Evolutionary conservation across 2,888 invertebrate species (phyloP), one percentile per base, ranked within the genome.

Genomic region (Eupithecia vulgata): DNA sequence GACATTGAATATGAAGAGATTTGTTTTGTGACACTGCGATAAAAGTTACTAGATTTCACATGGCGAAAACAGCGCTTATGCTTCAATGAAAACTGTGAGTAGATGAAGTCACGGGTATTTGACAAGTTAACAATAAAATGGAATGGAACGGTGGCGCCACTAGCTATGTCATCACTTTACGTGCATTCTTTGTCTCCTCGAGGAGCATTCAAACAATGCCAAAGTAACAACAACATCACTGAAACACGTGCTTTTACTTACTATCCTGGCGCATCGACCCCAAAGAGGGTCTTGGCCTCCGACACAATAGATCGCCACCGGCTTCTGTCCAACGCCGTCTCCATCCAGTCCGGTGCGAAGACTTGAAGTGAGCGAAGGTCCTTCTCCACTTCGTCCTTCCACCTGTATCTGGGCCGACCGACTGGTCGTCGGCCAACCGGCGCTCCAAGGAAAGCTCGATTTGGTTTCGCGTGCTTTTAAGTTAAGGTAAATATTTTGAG

Each of bases 111-210:
- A 57, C 57, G 57, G 25, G 57, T 57, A 13, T 25, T 57, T 13
- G 25, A 25, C 57, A 25, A 25, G 57, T 25, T 57, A 57, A 57
- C 57, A 57, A 57, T 57, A 57, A 1, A 30, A 30, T 30, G 4
- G 25, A 52, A 57, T 57, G 25, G 12, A 57, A 57, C 25, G 21
- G 57, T 13, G 57, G 57, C 57, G 57, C 57, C 57, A 57, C 57
- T 25, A 12, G 13, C 57, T 57, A 57, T 57, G 57, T 57, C 57
- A 57, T 57, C 57, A 57, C 25, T 57, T 25, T 25, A 57, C 57
- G 25, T 57, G 57, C 57, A 25, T 57, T 21, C 57, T 57, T 57
- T 57, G 57, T 5, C 57, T 21, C 1, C 25, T 2, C 52, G 21
- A 21, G 10, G 21, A 57, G 57, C 25, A 57, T 25, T 13, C 48